Conservation (phyloP, 1,140 invertebrate genomes). For the Anoplolepis gracilipes region DNA sequence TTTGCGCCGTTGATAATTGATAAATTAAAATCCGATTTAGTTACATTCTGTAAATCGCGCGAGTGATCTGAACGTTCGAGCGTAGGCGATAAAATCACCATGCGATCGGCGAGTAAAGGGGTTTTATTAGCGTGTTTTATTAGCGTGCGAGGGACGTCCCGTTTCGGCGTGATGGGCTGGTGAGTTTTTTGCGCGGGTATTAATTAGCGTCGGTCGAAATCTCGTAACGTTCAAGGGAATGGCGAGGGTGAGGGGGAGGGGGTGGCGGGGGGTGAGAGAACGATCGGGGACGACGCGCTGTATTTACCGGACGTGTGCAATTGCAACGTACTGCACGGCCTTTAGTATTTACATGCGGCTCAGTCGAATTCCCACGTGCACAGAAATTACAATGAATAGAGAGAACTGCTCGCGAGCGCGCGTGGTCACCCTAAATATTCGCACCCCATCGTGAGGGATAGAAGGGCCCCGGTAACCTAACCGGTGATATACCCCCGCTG, state of each 20-base stretch:
- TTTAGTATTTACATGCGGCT: slow-evolving; percentile 57
- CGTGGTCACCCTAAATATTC: slow-evolving; percentile 66
- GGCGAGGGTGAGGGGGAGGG: neutral
- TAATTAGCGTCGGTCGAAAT: slow-evolving; percentile 61
- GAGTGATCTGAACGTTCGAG: slow-evolving; percentile 34
- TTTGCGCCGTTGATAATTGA: neutral
- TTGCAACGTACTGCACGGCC: slow-evolving; percentile 48
- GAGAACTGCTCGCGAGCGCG: slow-evolving; percentile 28
- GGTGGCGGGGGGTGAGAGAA: neutral
- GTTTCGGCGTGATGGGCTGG: neutral
- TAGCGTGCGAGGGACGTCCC: neutral
- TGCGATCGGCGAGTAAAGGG: slow-evolving; percentile 14
- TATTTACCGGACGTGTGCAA: slow-evolving; percentile 64
- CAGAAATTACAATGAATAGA: slow-evolving; percentile 71
- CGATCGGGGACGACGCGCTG: neutral
- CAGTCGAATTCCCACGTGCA: slow-evolving; percentile 43
- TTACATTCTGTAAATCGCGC: slow-evolving; percentile 19
- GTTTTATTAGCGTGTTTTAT: slow-evolving; percentile 55
- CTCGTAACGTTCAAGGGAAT: slow-evolving; percentile 22
- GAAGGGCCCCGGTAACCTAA: neutral
- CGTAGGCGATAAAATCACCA: slow-evolving; percentile 1
- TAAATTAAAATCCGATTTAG: slow-evolving; percentile 36
- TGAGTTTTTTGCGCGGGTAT: slow-evolving; percentile 60
- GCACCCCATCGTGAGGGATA: slow-evolving; percentile 20
- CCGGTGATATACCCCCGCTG: slow-evolving; percentile 40